Conservation (phyloP, 2,113 vertebrate species). For the Sylvia atricapilla region DNA sequence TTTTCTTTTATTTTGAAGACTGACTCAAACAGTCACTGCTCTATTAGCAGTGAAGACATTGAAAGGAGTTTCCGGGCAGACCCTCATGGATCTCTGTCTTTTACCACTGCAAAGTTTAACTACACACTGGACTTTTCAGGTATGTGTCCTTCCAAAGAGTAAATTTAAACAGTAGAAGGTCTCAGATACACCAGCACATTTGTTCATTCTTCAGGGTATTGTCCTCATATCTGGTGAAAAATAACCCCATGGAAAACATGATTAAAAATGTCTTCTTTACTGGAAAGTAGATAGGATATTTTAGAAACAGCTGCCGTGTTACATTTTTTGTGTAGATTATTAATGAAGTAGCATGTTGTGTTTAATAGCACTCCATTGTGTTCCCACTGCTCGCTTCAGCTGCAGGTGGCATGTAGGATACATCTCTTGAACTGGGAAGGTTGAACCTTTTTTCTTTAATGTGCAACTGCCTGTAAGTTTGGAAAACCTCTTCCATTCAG, state of each 20-base stretch:
- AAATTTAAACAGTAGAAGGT: not conserved
- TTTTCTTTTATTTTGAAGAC: constrained; percentile 78
- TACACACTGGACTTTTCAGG: constrained; percentile 92
- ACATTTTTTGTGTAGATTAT: not conserved
- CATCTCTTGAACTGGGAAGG: not conserved
- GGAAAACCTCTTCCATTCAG: not conserved
- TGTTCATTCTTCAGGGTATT: not conserved
- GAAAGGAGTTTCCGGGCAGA: constrained; percentile 89
- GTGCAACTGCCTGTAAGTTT: not conserved
- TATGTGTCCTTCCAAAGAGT: constrained; percentile 57
- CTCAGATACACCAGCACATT: not conserved
- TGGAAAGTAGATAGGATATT: not conserved
- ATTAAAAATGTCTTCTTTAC: not conserved
- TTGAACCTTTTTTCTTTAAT: not conserved
- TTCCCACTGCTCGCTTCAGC: not conserved
- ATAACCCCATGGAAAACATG: not conserved
- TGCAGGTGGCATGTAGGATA: not conserved
- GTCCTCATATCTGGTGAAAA: not conserved
- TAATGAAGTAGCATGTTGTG: not conserved
- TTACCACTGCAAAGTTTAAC: constrained; percentile 93
- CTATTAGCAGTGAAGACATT: constrained; percentile 92
- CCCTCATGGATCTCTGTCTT: constrained; percentile 85
- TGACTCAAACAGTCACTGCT: constrained; percentile 87
- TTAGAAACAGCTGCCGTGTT: not conserved
- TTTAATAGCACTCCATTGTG: not conserved